Evolutionary conservation across 1,140 invertebrate genomes (phyloP), one percentile per base, ranked within the genome.

Genomic region (Tetragonula clypearis): DNA sequence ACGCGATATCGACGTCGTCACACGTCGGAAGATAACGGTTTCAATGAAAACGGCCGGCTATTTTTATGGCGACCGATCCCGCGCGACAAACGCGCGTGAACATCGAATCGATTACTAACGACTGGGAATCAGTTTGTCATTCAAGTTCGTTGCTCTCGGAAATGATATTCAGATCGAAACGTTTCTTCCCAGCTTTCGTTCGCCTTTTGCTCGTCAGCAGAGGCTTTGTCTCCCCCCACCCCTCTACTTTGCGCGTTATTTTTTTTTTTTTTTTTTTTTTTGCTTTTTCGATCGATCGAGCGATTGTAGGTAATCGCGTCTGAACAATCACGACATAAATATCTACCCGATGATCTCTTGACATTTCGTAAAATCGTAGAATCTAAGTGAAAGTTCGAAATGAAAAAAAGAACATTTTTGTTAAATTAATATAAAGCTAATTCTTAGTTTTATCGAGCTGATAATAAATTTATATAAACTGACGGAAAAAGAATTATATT

Each of bases 61-160:
- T 88, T 87, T 88, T 86, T 72, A 68, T 66, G 65, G 11, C 30
- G n/a, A 55, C 68, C 65, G n/a, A n/a, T n/a, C n/a, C n/a, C n/a
- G 41, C 81, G 30, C 15, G 87, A 88, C 87, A 87, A 87, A 21
- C 68, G 56, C 73, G 23, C 56, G 73, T 72, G 58, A 79, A 84
- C 66, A 75, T 58, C 53, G 60, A 26, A 68, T 35, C 30, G 75
- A 30, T 30, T 30, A 65, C 69, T 8, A 30, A 19, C 23, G 15
- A 55, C 26, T 21, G 26, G 8, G 8, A 55, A 56, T 65, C 66
- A 15, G n/a, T 53, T 49, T 79, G 41, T n/a, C 41, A n/a, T 62
- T 11, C 14, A 68, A 66, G 73, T 87, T 85, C 86, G 66, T 87
- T 85, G 86, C 72, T 79, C 82, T 66, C 65, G 72, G 14, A 55